These are phyloP conservation scores for Mallotus villosus DNA, from an alignment of 2,797 vertebrate species.

Conservation along the genomic window DNA sequence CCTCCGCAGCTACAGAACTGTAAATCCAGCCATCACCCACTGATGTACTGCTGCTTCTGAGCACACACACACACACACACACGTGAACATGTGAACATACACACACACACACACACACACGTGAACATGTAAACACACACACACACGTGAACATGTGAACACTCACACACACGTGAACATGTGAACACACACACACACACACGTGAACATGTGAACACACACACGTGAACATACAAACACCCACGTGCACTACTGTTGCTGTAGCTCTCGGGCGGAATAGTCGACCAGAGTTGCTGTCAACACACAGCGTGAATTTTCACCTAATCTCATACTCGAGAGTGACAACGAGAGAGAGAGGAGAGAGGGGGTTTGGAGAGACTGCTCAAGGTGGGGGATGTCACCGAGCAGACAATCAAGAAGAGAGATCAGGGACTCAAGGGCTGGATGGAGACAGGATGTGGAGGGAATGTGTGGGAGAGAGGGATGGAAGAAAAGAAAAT, in stretches of 20 bases:
- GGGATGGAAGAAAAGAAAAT: slow-evolving; percentile 26
- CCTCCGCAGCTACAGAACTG: slow-evolving; percentile 40
- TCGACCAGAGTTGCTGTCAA: background rate
- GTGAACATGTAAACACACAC: slow-evolving; percentile 13
- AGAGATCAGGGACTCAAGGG: too few relatives aligned
- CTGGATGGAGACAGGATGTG: background rate
- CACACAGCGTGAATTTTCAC: background rate
- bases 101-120: slow-evolving; percentile 1
- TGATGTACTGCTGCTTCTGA: slow-evolving; percentile 1
- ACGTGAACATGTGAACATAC: background rate
- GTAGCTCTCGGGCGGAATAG: background rate
- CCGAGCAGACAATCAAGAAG: slow-evolving; percentile 30
- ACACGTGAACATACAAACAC: background rate
- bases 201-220: too few relatives aligned
- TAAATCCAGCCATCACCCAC: slow-evolving; percentile 43
- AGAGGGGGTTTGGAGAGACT: background rate
- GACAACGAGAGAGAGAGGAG: background rate
- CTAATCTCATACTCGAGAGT: background rate
- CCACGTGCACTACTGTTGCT: background rate
- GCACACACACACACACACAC: slow-evolving; percentile 2
- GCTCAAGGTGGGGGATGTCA: background rate
- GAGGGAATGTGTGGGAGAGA: background rate
- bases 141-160: background rate
- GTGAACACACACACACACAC: background rate
- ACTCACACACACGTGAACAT: background rate